Percentiles rank a stretch among this genome's conserved stretches.
phyloP scores from a whole-genome alignment of 2,888 invertebrate species.

The Apamea monoglypha region DNA sequence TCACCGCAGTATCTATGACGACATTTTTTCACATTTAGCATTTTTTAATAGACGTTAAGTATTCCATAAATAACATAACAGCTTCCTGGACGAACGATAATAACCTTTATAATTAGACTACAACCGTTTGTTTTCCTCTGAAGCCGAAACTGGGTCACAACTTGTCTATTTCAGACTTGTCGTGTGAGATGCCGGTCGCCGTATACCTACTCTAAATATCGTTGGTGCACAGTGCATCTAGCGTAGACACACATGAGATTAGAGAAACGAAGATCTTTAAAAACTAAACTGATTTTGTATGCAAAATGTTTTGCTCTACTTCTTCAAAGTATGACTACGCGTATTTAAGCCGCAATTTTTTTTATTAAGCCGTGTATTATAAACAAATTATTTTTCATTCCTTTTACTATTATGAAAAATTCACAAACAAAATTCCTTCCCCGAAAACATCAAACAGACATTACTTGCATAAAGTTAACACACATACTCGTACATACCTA shows the following conservation, averaged over 20 bases:
- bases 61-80: constrained; percentile 62
- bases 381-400: constrained; percentile 18
- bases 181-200: constrained; percentile 81
- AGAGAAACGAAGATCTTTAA: constrained; percentile 44
- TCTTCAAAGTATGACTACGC: neutral
- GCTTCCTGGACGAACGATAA: constrained; percentile 56
- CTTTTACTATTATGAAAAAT: constrained; percentile 15
- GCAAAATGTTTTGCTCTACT: constrained; percentile 10
- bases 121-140: constrained; percentile 70
- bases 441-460: constrained; percentile 27
- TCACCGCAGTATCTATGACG: constrained; percentile 49
- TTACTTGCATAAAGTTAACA: constrained; percentile 63
- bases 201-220: constrained; percentile 86
- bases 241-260: constrained; percentile 56
- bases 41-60: constrained; percentile 58
- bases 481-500: constrained; percentile 47
- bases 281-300: neutral
- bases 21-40: constrained; percentile 51
- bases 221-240: constrained; percentile 85
- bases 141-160: constrained; percentile 83
- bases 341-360: neutral
- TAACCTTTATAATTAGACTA: constrained; percentile 57
- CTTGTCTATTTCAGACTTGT: constrained; percentile 84
- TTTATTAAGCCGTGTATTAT: neutral
- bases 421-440: constrained; percentile 36